Evolutionary conservation across 2,888 invertebrate species (phyloP).

Genomic region (Ochlodes sylvanus): DNA sequence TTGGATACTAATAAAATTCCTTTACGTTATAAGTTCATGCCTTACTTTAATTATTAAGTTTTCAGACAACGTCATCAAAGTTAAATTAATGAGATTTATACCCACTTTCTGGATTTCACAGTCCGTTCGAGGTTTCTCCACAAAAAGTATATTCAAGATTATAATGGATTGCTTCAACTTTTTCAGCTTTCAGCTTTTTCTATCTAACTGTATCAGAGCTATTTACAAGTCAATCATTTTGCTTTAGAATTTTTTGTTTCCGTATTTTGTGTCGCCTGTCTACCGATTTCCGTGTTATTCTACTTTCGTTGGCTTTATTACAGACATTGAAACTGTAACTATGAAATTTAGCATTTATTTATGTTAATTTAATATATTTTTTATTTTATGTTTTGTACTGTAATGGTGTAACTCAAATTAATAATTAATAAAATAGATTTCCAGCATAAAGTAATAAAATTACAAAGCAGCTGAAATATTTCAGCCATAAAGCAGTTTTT

Average conservation of each 20-base stretch:
- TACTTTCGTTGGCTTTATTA: slow-evolving; percentile 4
- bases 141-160: not conserved
- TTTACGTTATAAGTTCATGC: not conserved
- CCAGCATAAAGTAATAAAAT: no score
- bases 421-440: no score
- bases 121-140: slow-evolving; percentile 5
- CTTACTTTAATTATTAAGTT: not conserved
- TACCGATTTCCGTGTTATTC: not conserved
- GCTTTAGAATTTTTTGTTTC: not conserved
- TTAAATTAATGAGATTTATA: not conserved
- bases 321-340: not conserved
- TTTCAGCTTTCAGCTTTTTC: not conserved
- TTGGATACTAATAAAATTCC: no score
- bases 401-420: no score
- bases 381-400: no score
- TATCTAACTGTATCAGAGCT: not conserved
- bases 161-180: slow-evolving; percentile 4
- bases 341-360: no score
- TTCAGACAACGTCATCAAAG: not conserved
- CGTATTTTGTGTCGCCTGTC: not conserved
- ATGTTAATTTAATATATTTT: no score
- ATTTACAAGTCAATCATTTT: slow-evolving; percentile 7
- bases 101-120: slow-evolving; percentile 7
- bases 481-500: no score
- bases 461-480: no score